Conservation (phyloP, 2,888 invertebrate species). For the Enoplolaimus lenunculus region DNA sequence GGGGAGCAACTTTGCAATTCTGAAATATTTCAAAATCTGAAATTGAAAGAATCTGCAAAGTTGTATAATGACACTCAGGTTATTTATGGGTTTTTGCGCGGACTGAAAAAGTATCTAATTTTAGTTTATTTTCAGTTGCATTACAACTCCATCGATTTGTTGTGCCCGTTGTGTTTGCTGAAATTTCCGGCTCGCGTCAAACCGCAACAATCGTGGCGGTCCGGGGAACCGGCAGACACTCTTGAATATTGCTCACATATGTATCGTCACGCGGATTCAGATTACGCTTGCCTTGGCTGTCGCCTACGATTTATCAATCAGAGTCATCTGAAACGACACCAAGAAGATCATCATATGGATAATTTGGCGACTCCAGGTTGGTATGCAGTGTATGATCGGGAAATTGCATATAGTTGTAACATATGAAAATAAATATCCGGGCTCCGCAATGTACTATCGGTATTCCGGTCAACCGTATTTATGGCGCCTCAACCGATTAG, state of each 20-base stretch:
- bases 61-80: too few relatives aligned
- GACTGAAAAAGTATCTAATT: too few relatives aligned
- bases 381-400: too few relatives aligned
- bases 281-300: conserved; percentile 4
- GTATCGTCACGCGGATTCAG: neutral
- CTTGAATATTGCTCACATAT: neutral
- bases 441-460: too few relatives aligned
- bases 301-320: conserved; percentile 1
- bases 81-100: too few relatives aligned
- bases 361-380: neutral
- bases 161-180: conserved; percentile 11
- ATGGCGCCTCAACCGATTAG: too few relatives aligned
- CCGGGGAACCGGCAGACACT: neutral
- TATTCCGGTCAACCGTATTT: too few relatives aligned
- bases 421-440: too few relatives aligned
- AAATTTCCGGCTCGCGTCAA: neutral
- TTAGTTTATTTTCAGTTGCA: conserved; percentile 6
- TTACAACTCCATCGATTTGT: neutral
- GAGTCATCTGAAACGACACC: neutral
- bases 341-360: neutral
- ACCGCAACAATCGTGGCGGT: neutral
- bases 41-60: too few relatives aligned
- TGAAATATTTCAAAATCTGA: too few relatives aligned
- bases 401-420: too few relatives aligned
- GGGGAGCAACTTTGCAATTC: too few relatives aligned